Conservation (phyloP, 2,888 invertebrate species). For the Amaurobius ferox region DNA sequence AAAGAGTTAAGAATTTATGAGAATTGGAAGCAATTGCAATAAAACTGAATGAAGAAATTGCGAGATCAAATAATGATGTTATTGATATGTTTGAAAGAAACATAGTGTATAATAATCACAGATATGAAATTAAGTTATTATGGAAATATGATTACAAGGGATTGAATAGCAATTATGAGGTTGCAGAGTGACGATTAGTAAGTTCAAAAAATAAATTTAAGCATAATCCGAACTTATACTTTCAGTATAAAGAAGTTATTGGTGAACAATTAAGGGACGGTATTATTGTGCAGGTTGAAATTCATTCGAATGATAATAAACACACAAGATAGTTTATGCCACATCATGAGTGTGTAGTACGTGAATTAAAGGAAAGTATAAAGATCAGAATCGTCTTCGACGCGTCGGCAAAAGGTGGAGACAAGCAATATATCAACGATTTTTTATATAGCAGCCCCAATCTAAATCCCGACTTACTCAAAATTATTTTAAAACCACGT, state of each 20-base stretch:
- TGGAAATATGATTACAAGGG: constrained; percentile 4
- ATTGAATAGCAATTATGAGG: constrained; percentile 5
- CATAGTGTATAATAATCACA: constrained; percentile 2
- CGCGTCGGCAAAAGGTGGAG: constrained; percentile 34
- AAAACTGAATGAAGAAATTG: not conserved
- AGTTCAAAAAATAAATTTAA: not conserved
- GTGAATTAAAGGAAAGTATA: not conserved
- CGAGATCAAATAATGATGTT: not conserved
- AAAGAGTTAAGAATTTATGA: constrained; percentile 1
- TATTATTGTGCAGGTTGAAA: not conserved
- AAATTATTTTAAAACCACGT: constrained; percentile 22
- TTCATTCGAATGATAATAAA: not conserved
- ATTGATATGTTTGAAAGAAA: constrained; percentile 11
- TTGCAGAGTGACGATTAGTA: constrained; percentile 3
- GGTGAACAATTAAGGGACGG: constrained; percentile 10
- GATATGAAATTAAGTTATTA: not conserved
- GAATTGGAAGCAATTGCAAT: constrained; percentile 8
- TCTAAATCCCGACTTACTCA: constrained; percentile 22
- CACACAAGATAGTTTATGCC: constrained; percentile 5
- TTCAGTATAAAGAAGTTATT: constrained; percentile 19
- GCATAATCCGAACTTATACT: not conserved
- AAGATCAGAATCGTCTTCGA: constrained; percentile 36
- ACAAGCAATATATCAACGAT: constrained; percentile 32
- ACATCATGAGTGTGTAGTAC: constrained; percentile 8
- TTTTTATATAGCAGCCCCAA: constrained; percentile 26